Percentiles rank a stretch among this genome's conserved stretches.
Conservation (phyloP, 2,888 invertebrate genomes). For the Germaria angustata region DNA sequence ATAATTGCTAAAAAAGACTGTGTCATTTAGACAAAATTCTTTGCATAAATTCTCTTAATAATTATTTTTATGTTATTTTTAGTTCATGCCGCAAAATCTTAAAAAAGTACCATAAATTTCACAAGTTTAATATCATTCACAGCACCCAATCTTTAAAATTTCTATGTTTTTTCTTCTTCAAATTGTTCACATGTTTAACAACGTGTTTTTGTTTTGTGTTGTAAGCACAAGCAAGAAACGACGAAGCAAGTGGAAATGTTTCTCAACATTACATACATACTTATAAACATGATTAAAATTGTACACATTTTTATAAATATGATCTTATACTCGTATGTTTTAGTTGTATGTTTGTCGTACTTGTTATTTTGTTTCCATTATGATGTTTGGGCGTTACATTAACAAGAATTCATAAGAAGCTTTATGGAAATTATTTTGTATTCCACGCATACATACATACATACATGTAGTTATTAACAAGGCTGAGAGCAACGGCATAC, state of each 20-base stretch:
- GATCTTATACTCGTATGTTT: constrained; percentile 17
- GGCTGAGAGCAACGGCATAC: not conserved
- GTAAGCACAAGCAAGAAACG: constrained; percentile 4
- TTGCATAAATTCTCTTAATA: too few relatives aligned
- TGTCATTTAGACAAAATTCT: too few relatives aligned
- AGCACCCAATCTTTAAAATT: not conserved
- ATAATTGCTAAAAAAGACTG: too few relatives aligned
- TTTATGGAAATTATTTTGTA: constrained; percentile 44
- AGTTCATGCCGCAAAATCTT: too few relatives aligned
- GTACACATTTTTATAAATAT: not conserved
- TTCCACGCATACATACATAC: not conserved
- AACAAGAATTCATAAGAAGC: constrained; percentile 56
- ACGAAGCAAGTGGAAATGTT: constrained; percentile 44
- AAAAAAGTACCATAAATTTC: not conserved
- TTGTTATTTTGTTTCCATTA: constrained; percentile 22
- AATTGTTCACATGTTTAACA: constrained; percentile 45
- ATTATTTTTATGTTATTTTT: too few relatives aligned
- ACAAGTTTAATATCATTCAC: not conserved
- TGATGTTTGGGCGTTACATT: constrained; percentile 53
- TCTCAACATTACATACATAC: constrained; percentile 24
- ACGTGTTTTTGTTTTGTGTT: constrained; percentile 28
- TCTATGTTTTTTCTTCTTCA: not conserved
- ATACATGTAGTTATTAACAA: not conserved
- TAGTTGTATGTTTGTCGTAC: not conserved
- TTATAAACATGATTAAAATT: not conserved